Conservation (phyloP, 2,888 invertebrate species). For the Brachynemurus nebulosus region DNA sequence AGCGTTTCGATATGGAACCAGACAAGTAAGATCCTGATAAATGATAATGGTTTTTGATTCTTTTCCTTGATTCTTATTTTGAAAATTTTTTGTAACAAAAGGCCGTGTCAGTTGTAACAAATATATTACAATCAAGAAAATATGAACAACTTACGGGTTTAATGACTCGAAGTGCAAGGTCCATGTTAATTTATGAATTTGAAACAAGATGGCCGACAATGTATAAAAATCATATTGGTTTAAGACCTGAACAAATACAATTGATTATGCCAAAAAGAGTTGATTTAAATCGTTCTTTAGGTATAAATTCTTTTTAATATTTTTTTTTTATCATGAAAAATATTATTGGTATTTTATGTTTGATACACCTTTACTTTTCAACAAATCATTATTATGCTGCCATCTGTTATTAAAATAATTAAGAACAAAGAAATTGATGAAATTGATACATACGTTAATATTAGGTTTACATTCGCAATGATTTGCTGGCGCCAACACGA, state of each 20-base stretch:
- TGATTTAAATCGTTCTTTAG: constrained; percentile 1
- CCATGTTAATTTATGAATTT: constrained; percentile 1
- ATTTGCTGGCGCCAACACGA: no score
- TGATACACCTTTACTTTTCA: no score
- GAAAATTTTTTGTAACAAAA: not conserved
- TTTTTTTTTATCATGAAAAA: not conserved
- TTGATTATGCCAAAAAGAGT: constrained; percentile 5
- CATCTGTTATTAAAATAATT: no score
- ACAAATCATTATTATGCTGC: no score
- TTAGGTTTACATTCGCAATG: no score
- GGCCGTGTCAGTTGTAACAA: constrained; percentile 8
- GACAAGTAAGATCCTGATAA: not conserved
- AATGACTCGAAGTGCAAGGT: constrained; percentile 1
- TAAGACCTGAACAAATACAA: constrained; percentile 9
- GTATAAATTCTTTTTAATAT: not conserved
- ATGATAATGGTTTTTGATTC: not conserved
- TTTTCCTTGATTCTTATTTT: not conserved
- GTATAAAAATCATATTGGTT: constrained; percentile 1
- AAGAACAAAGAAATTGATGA: no score
- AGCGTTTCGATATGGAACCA: constrained; percentile 7
- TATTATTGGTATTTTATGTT: no score
- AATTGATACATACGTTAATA: no score
- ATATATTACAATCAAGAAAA: constrained; percentile 1
- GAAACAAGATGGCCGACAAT: constrained; percentile 5
- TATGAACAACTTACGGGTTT: not conserved